Evolutionary conservation across 2,113 vertebrate genomes (phyloP), one percentile per base, ranked within the genome.

Genomic region (Monarcha castaneiventris): DNA sequence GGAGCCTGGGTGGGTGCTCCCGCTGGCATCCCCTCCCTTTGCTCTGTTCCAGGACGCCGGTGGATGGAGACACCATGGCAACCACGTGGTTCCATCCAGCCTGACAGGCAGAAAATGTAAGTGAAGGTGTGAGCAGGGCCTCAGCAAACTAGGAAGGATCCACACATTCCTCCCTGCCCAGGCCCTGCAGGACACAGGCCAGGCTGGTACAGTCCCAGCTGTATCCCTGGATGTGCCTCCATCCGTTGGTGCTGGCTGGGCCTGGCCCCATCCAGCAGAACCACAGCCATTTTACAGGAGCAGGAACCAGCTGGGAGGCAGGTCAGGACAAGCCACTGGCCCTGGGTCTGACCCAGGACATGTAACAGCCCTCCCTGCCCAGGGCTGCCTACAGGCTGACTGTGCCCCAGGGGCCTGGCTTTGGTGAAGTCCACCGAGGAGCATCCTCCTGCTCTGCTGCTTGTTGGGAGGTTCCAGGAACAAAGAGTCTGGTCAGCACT

Each of bases 151-250:
- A 6, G 32, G 30, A 56, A 39, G 56, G 58, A 72, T 39, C 35
- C 43, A 11, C n/a, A 2, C 7, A 2, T 17, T 43, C 21, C 35
- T 25, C 75, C 72, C 19, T 72, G 66, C 43, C 49, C 54, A 2
- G 32, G 48, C 29, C 19, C 37, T 4, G 3, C 44, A 61, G 69
- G 81, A 48, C 62, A 19, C 30, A 26, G 68, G 39, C 37, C 59
- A 32, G 73, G 74, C 30, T 3, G 1, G 15, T 0, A 0, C 9
- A 0, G 43, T 27, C 46, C 43, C 5, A 4, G 43, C 15, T 26
- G 4, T 3, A 8, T 16, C 59, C 27, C 22, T 51, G 23, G 2
- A 2, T 3, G 25, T 32, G 71, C 33, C 44, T 39, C 67, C 51
- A 29, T 8, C n/a, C 41, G 16, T 8, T 8, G 2, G 71, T 33